phyloP scores from a whole-genome alignment of 2,113 vertebrate species.

The Reinhardtius hippoglossoides region DNA sequence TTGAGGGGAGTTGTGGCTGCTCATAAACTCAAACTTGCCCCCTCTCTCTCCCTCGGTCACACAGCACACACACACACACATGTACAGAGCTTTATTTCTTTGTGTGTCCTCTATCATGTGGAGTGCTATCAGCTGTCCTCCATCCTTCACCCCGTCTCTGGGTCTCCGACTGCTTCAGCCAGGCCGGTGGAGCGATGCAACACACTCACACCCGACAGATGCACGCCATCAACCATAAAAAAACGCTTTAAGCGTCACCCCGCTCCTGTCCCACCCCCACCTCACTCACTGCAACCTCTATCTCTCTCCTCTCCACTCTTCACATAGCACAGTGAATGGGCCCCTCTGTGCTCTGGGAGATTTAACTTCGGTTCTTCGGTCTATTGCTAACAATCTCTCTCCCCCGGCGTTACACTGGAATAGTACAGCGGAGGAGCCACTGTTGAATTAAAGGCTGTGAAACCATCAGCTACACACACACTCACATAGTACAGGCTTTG shows the following conservation, averaged over 20 bases:
- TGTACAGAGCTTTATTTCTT: slow-evolving; percentile 1
- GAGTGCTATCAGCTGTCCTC: slow-evolving; percentile 21
- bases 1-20: background rate
- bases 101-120: slow-evolving; percentile 14
- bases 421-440: slow-evolving; percentile 23
- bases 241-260: slow-evolving; percentile 45
- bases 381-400: slow-evolving; percentile 49
- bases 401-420: slow-evolving; percentile 34
- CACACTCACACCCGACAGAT: slow-evolving; percentile 30
- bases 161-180: slow-evolving; percentile 22
- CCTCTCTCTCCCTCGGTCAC: background rate
- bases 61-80: background rate
- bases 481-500: background rate
- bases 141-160: slow-evolving; percentile 37
- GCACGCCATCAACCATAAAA: slow-evolving; percentile 28
- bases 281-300: slow-evolving; percentile 3
- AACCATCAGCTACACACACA: slow-evolving; percentile 8
- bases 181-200: slow-evolving; percentile 17
- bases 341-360: slow-evolving; percentile 62
- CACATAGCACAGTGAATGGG: slow-evolving; percentile 51
- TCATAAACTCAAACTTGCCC: background rate
- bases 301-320: slow-evolving; percentile 12
- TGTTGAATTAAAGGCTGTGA: background rate
- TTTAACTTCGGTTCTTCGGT: slow-evolving; percentile 60
- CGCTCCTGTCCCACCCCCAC: slow-evolving; percentile 1